phyloP scores from a whole-genome alignment of 2,113 vertebrate genomes.

The Peucedramus taeniatus region DNA sequence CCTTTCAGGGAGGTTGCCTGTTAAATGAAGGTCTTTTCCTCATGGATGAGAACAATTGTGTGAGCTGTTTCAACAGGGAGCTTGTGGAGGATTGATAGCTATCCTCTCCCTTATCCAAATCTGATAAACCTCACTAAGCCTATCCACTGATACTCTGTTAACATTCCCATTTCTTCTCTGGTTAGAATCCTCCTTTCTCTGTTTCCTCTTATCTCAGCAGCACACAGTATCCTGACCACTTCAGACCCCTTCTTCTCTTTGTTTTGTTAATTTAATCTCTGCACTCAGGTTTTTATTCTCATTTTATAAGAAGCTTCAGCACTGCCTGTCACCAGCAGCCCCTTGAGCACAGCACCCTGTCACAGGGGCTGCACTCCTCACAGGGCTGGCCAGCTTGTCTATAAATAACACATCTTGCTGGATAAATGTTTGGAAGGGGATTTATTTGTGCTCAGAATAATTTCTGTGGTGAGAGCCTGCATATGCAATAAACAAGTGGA shows the following conservation, averaged over 20 bases:
- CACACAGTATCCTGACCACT: neutral
- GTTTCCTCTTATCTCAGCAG: neutral
- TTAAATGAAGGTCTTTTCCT: slow-evolving; percentile 2
- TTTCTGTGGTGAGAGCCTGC: neutral
- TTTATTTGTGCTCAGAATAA: neutral
- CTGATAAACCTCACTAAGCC: slow-evolving; percentile 54
- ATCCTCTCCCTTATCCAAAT: slow-evolving; percentile 42
- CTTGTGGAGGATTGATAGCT: slow-evolving; percentile 33
- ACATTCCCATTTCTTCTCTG: slow-evolving; percentile 18
- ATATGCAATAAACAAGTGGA: neutral
- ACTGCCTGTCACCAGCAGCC: neutral
- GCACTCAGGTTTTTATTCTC: neutral
- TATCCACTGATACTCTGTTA: slow-evolving; percentile 25
- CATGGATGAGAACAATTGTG: neutral
- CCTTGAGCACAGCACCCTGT: neutral
- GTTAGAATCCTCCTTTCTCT: neutral
- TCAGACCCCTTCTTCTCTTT: neutral
- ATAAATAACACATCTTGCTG: neutral
- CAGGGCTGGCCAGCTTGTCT: neutral
- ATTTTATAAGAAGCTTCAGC: neutral
- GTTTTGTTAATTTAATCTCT: neutral
- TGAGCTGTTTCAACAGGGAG: neutral
- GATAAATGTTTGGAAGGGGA: neutral
- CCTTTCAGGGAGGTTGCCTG: neutral
- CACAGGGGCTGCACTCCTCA: neutral